phyloP scores from a whole-genome alignment of 1,140 invertebrate genomes.

The Zelostemma sp. region DNA sequence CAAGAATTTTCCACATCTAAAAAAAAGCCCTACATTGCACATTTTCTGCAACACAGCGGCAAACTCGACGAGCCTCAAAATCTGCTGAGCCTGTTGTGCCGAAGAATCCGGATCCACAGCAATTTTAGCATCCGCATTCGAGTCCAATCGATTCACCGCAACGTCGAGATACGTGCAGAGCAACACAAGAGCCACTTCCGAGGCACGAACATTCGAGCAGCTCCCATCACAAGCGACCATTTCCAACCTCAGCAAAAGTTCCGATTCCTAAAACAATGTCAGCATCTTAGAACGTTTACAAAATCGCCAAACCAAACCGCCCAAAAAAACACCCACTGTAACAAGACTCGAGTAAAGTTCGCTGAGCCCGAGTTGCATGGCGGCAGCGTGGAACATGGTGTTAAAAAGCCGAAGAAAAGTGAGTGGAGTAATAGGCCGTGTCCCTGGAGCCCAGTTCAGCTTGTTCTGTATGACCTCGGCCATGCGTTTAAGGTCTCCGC shows the following conservation, averaged over 20 bases:
- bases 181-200: slow-evolving; percentile 79
- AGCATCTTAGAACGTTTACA: neutral
- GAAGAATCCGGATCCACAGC: slow-evolving; percentile 42
- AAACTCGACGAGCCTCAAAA: slow-evolving; percentile 72
- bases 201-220: slow-evolving; percentile 76
- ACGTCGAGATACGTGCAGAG: slow-evolving; percentile 77
- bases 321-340: slow-evolving; percentile 40
- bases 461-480: slow-evolving; percentile 80
- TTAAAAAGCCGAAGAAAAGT: slow-evolving; percentile 78
- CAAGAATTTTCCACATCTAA: slow-evolving; percentile 5
- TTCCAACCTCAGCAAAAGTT: slow-evolving; percentile 77
- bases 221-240: slow-evolving; percentile 79
- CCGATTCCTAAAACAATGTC: slow-evolving; percentile 66
- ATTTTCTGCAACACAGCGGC: slow-evolving; percentile 73
- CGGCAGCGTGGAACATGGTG: slow-evolving; percentile 72
- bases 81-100: slow-evolving; percentile 51
- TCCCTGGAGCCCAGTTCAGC: slow-evolving; percentile 74
- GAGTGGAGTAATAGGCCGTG: slow-evolving; percentile 74
- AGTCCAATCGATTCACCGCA: slow-evolving; percentile 56
- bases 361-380: slow-evolving; percentile 67
- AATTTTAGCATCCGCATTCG: slow-evolving; percentile 37
- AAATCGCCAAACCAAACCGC: slow-evolving; percentile 1
- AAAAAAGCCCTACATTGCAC: slow-evolving; percentile 72
- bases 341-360: slow-evolving; percentile 66
- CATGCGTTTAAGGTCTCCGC: slow-evolving; percentile 81